Evolutionary conservation across 2,113 vertebrate genomes (phyloP), one percentile per base, ranked within the genome.

Genomic region (Craseonycteris thonglongyai): DNA sequence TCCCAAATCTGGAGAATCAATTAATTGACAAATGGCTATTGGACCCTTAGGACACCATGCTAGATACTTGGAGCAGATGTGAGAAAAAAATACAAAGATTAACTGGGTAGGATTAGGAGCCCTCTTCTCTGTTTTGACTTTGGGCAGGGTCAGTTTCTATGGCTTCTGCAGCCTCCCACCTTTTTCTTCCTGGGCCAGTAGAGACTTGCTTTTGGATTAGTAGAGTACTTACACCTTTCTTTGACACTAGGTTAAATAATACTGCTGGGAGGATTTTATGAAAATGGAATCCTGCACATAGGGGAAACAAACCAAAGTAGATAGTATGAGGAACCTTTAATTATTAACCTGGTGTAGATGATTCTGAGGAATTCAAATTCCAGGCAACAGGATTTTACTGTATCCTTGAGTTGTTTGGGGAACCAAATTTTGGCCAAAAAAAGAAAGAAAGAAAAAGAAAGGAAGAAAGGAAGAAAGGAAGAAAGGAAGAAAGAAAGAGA

Each of bases 231-330:
- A 59, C 33, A 92, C 84, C 76, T 96, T 96, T 93, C 58, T 94
- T 93, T 92, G 78, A 90, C 74, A 74, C 56, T 58, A 65, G 59
- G 63, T 93, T 91, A 69, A 90, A 94, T 95, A 87, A 90, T 66
- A 81, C 65, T 33, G 26, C 66, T 61, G 75, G 75, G 49, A 90
- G 71, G 83, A 93, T 92, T 91, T 92, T 88, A 45, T 96, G 96
- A 96, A 93, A 96, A 69, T 19, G n/a, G 89, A 94, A 91, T 86
- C 49, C 33, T 88, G 69, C 59, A 88, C 92, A 92, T 61, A 94
- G 94, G 93, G 95, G 94, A 95, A 93, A 84, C 63, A 97, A 96
- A 89, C 89, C 95, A 91, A 95, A 38, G 35, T 81, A 90, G 61
- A 85, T 49, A 89, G 40, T 88, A 28, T 56, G 54, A 93, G 81